These are phyloP conservation scores for Eustalomyia histrio DNA, from an alignment of 2,888 invertebrate genomes.

Conservation along the genomic window DNA sequence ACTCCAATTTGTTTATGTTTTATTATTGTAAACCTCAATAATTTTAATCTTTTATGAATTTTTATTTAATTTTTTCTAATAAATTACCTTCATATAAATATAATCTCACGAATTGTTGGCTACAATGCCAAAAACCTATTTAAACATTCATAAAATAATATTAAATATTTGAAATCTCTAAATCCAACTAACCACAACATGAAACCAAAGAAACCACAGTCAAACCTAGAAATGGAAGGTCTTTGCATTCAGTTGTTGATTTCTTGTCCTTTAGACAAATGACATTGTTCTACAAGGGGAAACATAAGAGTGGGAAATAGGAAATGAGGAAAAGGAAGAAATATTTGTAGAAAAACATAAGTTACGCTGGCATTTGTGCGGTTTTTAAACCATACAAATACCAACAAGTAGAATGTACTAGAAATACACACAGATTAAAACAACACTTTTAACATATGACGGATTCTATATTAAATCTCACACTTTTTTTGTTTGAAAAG, in stretches of 20 bases:
- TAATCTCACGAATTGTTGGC: constrained; percentile 10
- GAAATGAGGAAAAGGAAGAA: not conserved
- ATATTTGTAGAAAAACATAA: constrained; percentile 40
- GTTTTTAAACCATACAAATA: not conserved
- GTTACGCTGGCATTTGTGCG: constrained; percentile 27
- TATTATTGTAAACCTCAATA: not conserved
- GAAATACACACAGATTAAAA: not conserved
- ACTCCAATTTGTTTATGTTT: not conserved
- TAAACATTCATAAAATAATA: constrained; percentile 6
- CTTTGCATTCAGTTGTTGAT: constrained; percentile 12
- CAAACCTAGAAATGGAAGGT: constrained; percentile 27
- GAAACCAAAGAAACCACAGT: constrained; percentile 34
- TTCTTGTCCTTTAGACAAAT: constrained; percentile 40
- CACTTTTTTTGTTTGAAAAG: no score
- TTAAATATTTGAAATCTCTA: constrained; percentile 43
- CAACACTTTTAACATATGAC: not conserved
- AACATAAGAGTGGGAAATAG: not conserved
- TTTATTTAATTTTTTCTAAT: not conserved
- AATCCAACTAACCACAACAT: constrained; percentile 26
- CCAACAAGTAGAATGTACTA: not conserved
- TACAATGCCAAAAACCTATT: constrained; percentile 6
- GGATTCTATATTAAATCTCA: no score
- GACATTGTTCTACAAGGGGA: constrained; percentile 11
- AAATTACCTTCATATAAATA: constrained; percentile 44
- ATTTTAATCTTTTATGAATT: not conserved